These are phyloP conservation scores for Ciconia boyciana DNA, from an alignment of 2,113 vertebrate genomes.

Conservation along the genomic window DNA sequence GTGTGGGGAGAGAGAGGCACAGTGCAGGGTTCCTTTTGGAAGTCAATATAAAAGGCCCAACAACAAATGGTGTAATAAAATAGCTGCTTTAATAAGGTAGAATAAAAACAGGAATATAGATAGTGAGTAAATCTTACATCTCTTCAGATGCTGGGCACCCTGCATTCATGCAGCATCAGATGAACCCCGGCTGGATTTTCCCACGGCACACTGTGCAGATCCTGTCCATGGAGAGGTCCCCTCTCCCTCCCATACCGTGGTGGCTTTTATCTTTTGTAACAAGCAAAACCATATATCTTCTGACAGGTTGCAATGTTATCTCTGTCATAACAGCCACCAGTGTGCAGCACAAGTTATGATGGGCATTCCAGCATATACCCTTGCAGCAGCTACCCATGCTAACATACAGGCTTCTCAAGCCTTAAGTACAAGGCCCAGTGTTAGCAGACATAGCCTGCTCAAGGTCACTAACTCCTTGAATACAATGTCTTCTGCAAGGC, in stretches of 20 bases:
- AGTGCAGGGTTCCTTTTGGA: neutral
- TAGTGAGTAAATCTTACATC: neutral
- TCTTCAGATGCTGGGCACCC: neutral
- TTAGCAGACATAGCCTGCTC: neutral
- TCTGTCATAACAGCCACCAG: neutral
- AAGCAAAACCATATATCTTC: neutral
- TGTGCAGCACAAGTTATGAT: neutral
- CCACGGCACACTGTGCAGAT: fast-evolving
- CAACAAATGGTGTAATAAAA: neutral
- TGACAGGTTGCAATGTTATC: neutral
- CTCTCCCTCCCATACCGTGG: neutral
- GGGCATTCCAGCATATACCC: neutral
- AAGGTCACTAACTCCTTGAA: neutral
- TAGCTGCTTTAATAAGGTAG: neutral
- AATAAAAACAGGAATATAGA: neutral
- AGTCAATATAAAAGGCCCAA: neutral
- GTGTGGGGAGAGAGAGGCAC: fast-evolving
- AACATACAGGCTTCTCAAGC: neutral
- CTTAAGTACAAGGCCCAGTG: neutral
- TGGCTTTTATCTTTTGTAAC: neutral
- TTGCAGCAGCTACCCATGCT: neutral
- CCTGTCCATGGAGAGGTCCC: neutral
- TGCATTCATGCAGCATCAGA: fast-evolving
- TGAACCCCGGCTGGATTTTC: neutral
- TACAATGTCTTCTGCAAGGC: neutral